A percentile compares a stretch with the other conserved stretches of the same genome.
Conservation (phyloP, 2,888 invertebrate genomes). For the Leucoptera coffeella region DNA sequence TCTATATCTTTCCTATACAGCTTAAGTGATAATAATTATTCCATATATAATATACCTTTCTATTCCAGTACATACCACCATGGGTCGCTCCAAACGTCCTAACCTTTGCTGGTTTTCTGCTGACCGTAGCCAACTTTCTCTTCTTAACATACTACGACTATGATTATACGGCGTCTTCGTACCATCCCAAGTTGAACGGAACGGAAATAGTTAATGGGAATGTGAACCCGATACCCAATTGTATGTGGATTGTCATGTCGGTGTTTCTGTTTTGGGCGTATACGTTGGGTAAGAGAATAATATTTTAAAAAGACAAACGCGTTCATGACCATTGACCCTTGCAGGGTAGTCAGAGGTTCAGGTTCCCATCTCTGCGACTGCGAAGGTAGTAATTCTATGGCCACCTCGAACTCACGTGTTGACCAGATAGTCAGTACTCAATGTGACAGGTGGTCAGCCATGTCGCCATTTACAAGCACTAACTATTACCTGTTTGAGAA, state of each 20-base stretch:
- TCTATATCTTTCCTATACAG: too few relatives aligned
- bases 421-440: too few relatives aligned
- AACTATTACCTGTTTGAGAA: too few relatives aligned
- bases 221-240: constrained; percentile 62
- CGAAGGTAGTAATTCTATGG: too few relatives aligned
- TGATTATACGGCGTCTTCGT: constrained; percentile 68
- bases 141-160: constrained; percentile 85
- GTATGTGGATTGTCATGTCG: constrained; percentile 81
- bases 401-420: too few relatives aligned
- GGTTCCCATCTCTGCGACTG: too few relatives aligned
- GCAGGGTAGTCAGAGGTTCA: too few relatives aligned
- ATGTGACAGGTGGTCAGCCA: too few relatives aligned
- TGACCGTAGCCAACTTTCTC: constrained; percentile 81
- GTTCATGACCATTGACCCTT: too few relatives aligned
- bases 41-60: not conserved
- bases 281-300: constrained; percentile 80
- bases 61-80: constrained; percentile 76
- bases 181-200: constrained; percentile 30
- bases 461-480: too few relatives aligned
- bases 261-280: constrained; percentile 91
- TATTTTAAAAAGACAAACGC: too few relatives aligned
- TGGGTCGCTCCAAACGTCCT: constrained; percentile 97
- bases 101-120: constrained; percentile 90
- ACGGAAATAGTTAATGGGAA: constrained; percentile 21
- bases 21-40: too few relatives aligned